Percentiles rank a stretch among this genome's conserved stretches.
Conservation (phyloP, 2,113 vertebrate genomes). For the Pterocles orientalis region DNA sequence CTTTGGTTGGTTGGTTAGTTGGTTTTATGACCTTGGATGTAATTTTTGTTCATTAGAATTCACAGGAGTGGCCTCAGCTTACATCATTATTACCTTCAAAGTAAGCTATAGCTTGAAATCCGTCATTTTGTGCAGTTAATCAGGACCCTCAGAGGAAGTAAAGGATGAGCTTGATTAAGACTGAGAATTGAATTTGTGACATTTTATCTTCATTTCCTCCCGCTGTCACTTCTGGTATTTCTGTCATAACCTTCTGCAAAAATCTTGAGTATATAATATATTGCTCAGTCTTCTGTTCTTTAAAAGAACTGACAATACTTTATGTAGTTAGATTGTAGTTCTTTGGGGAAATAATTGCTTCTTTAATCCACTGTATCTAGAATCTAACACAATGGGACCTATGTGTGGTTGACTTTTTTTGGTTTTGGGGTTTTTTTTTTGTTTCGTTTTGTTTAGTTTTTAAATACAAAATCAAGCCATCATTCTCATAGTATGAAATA, state of each 20-base stretch:
- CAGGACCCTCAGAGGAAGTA: slow-evolving; percentile 19
- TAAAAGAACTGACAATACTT: not conserved
- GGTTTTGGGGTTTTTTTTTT: too few species aligned
- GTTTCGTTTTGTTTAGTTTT: not conserved
- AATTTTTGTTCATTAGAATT: not conserved
- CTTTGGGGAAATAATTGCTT: not conserved
- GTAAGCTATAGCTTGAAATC: not conserved
- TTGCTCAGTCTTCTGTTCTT: not conserved
- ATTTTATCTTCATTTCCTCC: slow-evolving; percentile 34
- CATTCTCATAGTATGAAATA: not conserved
- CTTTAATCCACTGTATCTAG: not conserved
- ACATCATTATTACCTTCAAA: not conserved
- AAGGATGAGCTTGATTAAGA: slow-evolving; percentile 49
- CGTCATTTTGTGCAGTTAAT: slow-evolving; percentile 12
- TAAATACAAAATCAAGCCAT: not conserved
- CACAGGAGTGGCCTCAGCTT: not conserved
- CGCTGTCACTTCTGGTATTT: slow-evolving; percentile 2
- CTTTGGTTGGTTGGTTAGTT: not conserved
- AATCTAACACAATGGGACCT: not conserved
- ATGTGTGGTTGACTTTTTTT: not conserved
- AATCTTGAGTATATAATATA: accelerated
- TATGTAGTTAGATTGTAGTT: not conserved
- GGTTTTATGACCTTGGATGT: not conserved
- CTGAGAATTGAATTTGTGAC: not conserved
- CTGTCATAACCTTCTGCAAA: not conserved